phyloP scores from a whole-genome alignment of 2,888 invertebrate genomes.

The Cheilosia vernalis region DNA sequence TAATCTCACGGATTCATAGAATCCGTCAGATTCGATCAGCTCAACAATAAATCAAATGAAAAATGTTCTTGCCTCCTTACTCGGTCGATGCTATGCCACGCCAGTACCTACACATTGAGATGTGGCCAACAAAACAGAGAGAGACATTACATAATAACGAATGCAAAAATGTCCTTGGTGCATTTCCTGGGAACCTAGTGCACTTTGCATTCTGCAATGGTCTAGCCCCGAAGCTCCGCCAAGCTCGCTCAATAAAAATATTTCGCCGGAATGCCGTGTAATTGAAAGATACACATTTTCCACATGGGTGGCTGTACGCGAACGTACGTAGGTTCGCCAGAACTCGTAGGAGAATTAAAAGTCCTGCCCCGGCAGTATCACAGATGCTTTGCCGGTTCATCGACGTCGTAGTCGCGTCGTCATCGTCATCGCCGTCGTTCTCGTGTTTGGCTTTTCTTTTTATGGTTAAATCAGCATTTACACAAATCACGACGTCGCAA shows the following conservation, averaged over 20 bases:
- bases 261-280: slow-evolving; percentile 64
- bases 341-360: slow-evolving; percentile 32
- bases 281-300: slow-evolving; percentile 69
- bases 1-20: slow-evolving; percentile 75
- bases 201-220: slow-evolving; percentile 55
- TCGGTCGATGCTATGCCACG: not conserved
- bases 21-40: slow-evolving; percentile 73
- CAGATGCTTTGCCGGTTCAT: slow-evolving; percentile 19
- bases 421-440: not conserved
- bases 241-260: slow-evolving; percentile 48
- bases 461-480: slow-evolving; percentile 59
- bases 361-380: slow-evolving; percentile 38
- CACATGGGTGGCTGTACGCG: slow-evolving; percentile 61
- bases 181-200: slow-evolving; percentile 69
- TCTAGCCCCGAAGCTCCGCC: slow-evolving; percentile 1
- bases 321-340: slow-evolving; percentile 5
- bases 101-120: not conserved
- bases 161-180: slow-evolving; percentile 69
- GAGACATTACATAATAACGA: slow-evolving; percentile 54
- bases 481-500: slow-evolving; percentile 58
- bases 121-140: slow-evolving; percentile 23
- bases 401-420: not conserved
- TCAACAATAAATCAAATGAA: slow-evolving; percentile 71
- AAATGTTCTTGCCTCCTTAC: slow-evolving; percentile 18
- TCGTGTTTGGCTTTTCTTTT: slow-evolving; percentile 38